Evolutionary conservation across 64 coral and sea anemone species (phyloP), one percentile per base, ranked within the genome.

Genomic region (Montipora cactus): DNA sequence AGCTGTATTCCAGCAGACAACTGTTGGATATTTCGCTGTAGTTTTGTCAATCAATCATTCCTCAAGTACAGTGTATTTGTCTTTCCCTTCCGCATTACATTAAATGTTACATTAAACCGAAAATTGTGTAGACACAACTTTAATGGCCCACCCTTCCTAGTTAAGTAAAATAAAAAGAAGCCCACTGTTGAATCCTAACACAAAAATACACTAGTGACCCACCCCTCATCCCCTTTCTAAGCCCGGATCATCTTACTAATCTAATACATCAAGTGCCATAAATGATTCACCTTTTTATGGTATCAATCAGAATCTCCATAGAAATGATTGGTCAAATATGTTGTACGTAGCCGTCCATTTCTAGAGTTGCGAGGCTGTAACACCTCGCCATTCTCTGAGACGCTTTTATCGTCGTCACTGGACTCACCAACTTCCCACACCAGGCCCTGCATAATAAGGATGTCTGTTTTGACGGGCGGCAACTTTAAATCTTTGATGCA

Each of bases 401-500:
- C 59, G 59, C 59, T 64, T 64, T 64, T 0, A 64, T 64, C 59
- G 9, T 55, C 9, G 52, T 55, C 52, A 55, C 52, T 55, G 52
- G 52, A 55, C 52, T 55, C 52, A 55, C 52, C 59, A 64, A 64
- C 59, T 64, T 86, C 72, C 55, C 22, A 93, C 91, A 87, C 74
- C 91, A 68, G 83, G 84, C 49, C 62, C 76, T 44, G 77, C 77
- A 81, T 77, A 52, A 79, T 92, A 77, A 86, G 81, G 71, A 85
- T 84, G 71, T 92, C 57, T 13, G 90, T 84, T 58, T 78, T 86
- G 71, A 92, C 25, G 18, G 75, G 83, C 71, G 74, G 83, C 81
- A 87, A 51, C 57, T 80, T 79, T 44, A 80, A 18, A 16, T 77
- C 75, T 23, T 92, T 84, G 80, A 93, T 93, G 59, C 81, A 87